Percentiles rank a stretch among this genome's conserved stretches.
phyloP scores from a whole-genome alignment of 2,113 vertebrate species.

The Jaculus jaculus region DNA sequence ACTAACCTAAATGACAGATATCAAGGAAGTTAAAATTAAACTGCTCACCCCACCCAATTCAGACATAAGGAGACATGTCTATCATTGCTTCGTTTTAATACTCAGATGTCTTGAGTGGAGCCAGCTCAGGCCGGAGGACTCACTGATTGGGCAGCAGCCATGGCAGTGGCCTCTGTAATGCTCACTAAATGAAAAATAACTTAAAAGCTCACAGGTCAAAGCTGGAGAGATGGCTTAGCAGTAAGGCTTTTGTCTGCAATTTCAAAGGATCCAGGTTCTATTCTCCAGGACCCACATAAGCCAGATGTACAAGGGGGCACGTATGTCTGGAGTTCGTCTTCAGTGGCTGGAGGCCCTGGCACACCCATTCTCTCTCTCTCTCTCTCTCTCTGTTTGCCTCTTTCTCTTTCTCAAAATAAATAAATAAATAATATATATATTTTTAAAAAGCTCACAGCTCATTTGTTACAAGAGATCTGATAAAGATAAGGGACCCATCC shows the following conservation, averaged over 20 bases:
- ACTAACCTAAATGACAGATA: constrained; percentile 73
- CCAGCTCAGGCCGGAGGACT: constrained; percentile 81
- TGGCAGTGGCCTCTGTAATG: constrained; percentile 80
- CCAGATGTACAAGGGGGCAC: too few species aligned
- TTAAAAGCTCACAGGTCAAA: too few species aligned
- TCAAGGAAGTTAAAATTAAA: constrained; percentile 76
- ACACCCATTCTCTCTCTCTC: too few species aligned
- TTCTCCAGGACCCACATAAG: too few species aligned
- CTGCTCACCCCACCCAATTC: constrained; percentile 71
- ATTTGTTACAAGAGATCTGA: constrained; percentile 79
- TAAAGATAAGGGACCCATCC: constrained; percentile 75
- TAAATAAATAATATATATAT: too few species aligned
- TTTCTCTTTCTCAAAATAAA: constrained; percentile 44
- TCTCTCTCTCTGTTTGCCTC: too few species aligned
- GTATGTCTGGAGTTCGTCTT: too few species aligned
- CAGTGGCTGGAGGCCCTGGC: too few species aligned
- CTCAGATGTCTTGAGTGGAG: constrained; percentile 82
- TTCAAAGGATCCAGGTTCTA: too few species aligned
- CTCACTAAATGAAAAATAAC: constrained; percentile 79
- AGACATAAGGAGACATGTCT: constrained; percentile 77
- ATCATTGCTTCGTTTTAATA: constrained; percentile 79
- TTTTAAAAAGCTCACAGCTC: constrained; percentile 75
- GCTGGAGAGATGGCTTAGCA: too few species aligned
- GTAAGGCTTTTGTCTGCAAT: too few species aligned
- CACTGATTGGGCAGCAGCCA: constrained; percentile 82